A percentile compares a stretch with the other conserved stretches of the same genome.
Evolutionary conservation across 2,888 invertebrate genomes (phyloP).

Genomic region (Willowsia nigromaculata): DNA sequence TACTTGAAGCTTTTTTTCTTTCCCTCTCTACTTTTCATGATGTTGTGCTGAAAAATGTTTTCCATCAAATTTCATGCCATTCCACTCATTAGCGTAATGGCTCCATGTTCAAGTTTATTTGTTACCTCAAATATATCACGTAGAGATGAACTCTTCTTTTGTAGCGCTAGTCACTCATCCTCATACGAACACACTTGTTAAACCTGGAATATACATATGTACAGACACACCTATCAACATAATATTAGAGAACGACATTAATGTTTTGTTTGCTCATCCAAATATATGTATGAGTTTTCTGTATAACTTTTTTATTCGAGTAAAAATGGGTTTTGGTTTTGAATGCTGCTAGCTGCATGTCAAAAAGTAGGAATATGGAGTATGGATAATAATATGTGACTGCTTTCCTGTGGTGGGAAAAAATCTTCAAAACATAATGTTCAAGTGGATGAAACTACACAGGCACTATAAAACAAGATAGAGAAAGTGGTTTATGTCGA

Average conservation of each 20-base stretch:
- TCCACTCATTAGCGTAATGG: constrained; percentile 61
- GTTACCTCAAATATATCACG: constrained; percentile 43
- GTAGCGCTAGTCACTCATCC: background rate
- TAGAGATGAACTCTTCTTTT: constrained; percentile 19
- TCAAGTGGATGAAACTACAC: background rate
- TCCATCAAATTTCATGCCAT: constrained; percentile 42
- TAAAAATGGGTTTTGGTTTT: background rate
- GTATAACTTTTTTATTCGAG: background rate
- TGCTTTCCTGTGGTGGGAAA: background rate
- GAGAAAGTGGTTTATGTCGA: background rate
- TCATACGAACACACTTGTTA: background rate
- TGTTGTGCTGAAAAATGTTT: constrained; percentile 21
- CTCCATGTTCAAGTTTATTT: constrained; percentile 48
- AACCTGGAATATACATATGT: background rate
- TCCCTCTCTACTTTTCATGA: background rate
- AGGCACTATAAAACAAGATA: background rate
- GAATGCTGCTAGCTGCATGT: background rate
- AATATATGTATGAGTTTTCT: background rate
- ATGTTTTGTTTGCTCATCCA: background rate
- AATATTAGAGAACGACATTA: background rate
- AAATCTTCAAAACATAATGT: background rate
- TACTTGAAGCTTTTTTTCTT: constrained; percentile 22
- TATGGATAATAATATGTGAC: background rate
- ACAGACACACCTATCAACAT: background rate
- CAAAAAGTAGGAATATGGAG: background rate